These are phyloP conservation scores for Distichodus sexfasciatus DNA, from an alignment of 2,797 vertebrate species.

Conservation along the genomic window DNA sequence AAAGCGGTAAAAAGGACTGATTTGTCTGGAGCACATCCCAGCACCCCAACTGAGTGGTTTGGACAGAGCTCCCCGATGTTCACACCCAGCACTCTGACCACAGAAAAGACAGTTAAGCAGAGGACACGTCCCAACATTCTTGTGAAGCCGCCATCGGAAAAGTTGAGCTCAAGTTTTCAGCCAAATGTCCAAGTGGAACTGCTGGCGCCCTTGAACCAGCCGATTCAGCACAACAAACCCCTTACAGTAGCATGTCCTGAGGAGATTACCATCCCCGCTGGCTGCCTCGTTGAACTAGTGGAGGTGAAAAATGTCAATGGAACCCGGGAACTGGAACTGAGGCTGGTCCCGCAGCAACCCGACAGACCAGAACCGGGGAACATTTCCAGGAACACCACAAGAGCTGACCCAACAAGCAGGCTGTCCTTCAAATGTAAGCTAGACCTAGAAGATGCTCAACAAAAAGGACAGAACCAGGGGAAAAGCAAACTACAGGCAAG, in stretches of 20 bases:
- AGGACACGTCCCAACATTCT: slow-evolving; percentile 47
- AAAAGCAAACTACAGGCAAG: slow-evolving; percentile 48
- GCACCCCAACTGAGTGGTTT: not conserved
- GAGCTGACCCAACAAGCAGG: slow-evolving; percentile 49
- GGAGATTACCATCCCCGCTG: slow-evolving; percentile 85
- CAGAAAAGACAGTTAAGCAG: slow-evolving; percentile 50
- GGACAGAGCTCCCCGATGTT: not conserved
- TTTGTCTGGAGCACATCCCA: not conserved
- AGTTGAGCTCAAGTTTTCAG: slow-evolving; percentile 17
- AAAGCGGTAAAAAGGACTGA: slow-evolving; percentile 2
- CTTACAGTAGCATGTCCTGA: slow-evolving; percentile 88
- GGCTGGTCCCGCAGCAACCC: slow-evolving; percentile 73
- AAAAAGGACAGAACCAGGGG: slow-evolving; percentile 56
- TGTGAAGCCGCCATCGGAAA: not conserved
- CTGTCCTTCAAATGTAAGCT: slow-evolving; percentile 56
- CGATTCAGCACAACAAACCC: slow-evolving; percentile 82
- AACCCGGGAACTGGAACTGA: slow-evolving; percentile 86
- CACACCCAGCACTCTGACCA: slow-evolving; percentile 27
- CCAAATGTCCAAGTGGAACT: slow-evolving; percentile 78
- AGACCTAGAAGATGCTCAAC: slow-evolving; percentile 46
- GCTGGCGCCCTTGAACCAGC: slow-evolving; percentile 77
- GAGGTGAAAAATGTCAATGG: slow-evolving; percentile 91
- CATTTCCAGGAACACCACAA: slow-evolving; percentile 41
- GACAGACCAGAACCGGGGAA: slow-evolving; percentile 60
- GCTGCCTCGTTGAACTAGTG: slow-evolving; percentile 89